Evolutionary conservation across 2,113 vertebrate species (phyloP).

Genomic region (Colius striatus): DNA sequence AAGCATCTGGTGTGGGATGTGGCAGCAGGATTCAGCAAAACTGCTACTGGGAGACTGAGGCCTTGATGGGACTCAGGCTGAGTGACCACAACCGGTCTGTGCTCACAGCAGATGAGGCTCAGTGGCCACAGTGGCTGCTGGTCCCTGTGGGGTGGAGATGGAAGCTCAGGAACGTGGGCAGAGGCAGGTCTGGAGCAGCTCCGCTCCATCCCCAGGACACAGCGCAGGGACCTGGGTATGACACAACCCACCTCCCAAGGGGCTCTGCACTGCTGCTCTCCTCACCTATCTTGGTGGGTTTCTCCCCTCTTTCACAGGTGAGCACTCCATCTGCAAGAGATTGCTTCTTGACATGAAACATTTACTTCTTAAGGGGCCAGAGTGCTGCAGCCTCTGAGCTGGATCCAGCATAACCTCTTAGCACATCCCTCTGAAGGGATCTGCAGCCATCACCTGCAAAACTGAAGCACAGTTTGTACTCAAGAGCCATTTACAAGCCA

Average conservation of each 20-base stretch:
- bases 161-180: not conserved
- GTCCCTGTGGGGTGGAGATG: not conserved
- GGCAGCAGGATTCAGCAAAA: slow-evolving; percentile 34
- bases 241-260: rapidly evolving
- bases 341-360: slow-evolving; percentile 47
- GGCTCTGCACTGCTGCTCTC: not conserved
- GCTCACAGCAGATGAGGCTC: not conserved
- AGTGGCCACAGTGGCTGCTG: slow-evolving; percentile 13
- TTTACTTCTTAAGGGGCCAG: slow-evolving; percentile 56
- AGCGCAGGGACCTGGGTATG: rapidly evolving
- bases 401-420: slow-evolving; percentile 37
- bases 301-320: not conserved
- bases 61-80: not conserved
- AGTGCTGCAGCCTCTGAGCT: not conserved
- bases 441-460: not conserved
- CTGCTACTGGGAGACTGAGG: not conserved
- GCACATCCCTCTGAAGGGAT: slow-evolving; percentile 1
- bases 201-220: rapidly evolving
- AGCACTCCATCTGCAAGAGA: slow-evolving; percentile 2
- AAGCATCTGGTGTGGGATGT: slow-evolving; percentile 26
- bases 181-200: rapidly evolving
- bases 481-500: not conserved
- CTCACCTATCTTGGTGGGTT: not conserved
- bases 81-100: not conserved
- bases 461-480: not conserved